Evolutionary conservation across 2,113 vertebrate genomes (phyloP).

Genomic region (Ammodytes marinus): DNA sequence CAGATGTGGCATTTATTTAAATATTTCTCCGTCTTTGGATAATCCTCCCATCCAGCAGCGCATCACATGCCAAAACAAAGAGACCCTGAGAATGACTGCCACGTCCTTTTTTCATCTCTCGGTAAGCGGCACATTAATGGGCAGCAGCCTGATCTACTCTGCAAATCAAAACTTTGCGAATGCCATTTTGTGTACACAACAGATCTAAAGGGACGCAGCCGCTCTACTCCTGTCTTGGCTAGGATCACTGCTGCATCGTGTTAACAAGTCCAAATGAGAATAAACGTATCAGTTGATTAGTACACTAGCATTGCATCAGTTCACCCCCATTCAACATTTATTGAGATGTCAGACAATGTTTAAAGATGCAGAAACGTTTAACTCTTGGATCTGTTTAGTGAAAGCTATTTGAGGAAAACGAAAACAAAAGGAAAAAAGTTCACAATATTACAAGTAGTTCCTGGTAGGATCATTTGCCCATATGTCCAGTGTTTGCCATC

Average conservation of each 20-base stretch:
- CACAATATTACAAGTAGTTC: background rate
- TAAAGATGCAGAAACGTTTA: background rate
- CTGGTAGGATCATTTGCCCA: background rate
- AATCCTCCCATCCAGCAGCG: conserved; percentile 77
- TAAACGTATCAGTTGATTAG: background rate
- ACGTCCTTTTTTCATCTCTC: conserved; percentile 70
- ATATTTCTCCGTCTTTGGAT: conserved; percentile 77
- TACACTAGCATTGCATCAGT: background rate
- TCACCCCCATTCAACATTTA: background rate
- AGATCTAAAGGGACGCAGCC: conserved; percentile 48
- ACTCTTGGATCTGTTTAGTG: background rate
- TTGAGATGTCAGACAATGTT: background rate
- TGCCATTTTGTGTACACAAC: conserved; percentile 63
- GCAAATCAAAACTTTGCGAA: conserved; percentile 73
- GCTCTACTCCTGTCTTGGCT: background rate
- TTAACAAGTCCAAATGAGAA: conserved; percentile 10
- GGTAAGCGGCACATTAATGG: conserved; percentile 67
- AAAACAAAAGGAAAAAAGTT: background rate
- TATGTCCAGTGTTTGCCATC: background rate
- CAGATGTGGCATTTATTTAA: conserved; percentile 83
- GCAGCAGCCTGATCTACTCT: conserved; percentile 59
- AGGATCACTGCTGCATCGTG: background rate
- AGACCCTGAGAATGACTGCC: conserved; percentile 75
- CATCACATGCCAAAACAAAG: conserved; percentile 80
- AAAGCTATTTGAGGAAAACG: background rate